Evolutionary conservation across 2,888 invertebrate species (phyloP), one percentile per base, ranked within the genome.

Genomic region (Cecidostiba fungosa): DNA sequence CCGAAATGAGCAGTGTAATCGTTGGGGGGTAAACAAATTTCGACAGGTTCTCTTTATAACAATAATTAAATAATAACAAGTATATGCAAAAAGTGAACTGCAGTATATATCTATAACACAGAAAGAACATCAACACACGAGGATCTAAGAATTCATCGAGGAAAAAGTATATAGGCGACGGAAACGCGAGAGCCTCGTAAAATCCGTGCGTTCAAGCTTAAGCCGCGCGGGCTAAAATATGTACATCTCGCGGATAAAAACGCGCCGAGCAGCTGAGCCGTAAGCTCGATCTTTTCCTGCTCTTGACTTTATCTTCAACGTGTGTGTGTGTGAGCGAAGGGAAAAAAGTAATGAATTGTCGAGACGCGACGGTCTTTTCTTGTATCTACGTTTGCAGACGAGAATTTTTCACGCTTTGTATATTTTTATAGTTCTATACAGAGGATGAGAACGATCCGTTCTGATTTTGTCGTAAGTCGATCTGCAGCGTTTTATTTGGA

Each of bases 131-230:
- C 39, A 8, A n/a, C n/a, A n/a, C n/a, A n/a, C 32, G 32, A 32
- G 32, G 1, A 32, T 32, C 2, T 32, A 32, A 32, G 12, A 54
- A 16, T 8, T 16, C 10, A 47, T 43, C 10, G 43, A 23, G 72
- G n/a, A 26, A 43, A 62, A 66, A 69, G n/a, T n/a, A n/a, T n/a
- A n/a, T n/a, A n/a, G 14, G 54, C 69, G 69, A 84, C 74, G 84
- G 82, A 76, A 86, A 80, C 77, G 83, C 36, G 72, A 36, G 90
- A 90, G 91, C 90, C 89, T 59, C 91, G 90, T 92, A 92, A 92
- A 93, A 91, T 92, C 92, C 90, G 88, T 89, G 89, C 39, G 89
- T n/a, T n/a, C n/a, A 91, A 91, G 91, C 92, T 93, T 92, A 91
- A 90, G 90, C 88, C 39, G 87, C 89, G 39, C 39, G 43, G 90